Evolutionary conservation across 2,888 invertebrate genomes (phyloP).

Genomic region (Allophyes oxyacanthae): DNA sequence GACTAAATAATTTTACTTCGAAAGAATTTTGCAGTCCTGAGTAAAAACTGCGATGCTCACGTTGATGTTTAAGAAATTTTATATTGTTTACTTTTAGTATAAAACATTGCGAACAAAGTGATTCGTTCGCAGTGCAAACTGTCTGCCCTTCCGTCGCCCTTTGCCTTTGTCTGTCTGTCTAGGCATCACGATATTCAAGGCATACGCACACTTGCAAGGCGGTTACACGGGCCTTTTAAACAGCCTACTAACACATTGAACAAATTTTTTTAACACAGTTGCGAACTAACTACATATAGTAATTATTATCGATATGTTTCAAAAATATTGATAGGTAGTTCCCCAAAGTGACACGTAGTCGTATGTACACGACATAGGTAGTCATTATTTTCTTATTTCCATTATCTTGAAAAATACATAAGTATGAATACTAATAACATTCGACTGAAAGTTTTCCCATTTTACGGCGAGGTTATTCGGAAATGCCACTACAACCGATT

Average conservation of each 20-base stretch:
- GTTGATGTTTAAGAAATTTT: slow-evolving; percentile 1
- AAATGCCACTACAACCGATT: no score
- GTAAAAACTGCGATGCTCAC: slow-evolving; percentile 7
- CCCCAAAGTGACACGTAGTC: no score
- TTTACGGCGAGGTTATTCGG: no score
- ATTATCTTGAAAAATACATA: neutral
- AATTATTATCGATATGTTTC: slow-evolving; percentile 5
- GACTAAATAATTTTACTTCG: no score
- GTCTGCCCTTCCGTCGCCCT: slow-evolving; percentile 78
- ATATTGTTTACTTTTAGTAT: slow-evolving; percentile 39
- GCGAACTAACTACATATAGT: slow-evolving; percentile 12
- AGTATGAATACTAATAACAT: no score
- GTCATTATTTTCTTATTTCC: neutral
- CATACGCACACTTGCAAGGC: slow-evolving; percentile 38
- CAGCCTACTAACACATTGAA: slow-evolving; percentile 43
- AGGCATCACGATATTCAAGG: slow-evolving; percentile 46
- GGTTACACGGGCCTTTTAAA: slow-evolving; percentile 22
- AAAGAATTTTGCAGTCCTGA: no score
- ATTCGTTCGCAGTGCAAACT: slow-evolving; percentile 57
- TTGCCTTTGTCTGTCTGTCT: slow-evolving; percentile 65
- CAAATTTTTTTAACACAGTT: slow-evolving; percentile 31
- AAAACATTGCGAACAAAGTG: slow-evolving; percentile 39
- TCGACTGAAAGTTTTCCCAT: no score
- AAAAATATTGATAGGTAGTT: slow-evolving; percentile 10
- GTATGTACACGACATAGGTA: neutral